Conservation (phyloP, 2,113 vertebrate genomes). For the Thalassarche chlororhynchos region DNA sequence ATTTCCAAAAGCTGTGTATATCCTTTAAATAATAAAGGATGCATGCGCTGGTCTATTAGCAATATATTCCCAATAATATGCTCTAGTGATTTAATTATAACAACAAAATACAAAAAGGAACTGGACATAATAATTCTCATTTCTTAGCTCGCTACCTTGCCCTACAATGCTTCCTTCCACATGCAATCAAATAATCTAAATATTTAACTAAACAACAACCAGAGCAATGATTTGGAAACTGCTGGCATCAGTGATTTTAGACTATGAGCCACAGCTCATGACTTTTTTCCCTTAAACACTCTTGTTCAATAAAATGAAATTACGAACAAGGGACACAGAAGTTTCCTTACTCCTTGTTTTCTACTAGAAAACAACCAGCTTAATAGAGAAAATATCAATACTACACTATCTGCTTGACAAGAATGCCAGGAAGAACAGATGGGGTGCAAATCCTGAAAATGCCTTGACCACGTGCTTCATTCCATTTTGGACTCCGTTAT, state of each 20-base stretch:
- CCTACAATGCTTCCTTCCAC: neutral
- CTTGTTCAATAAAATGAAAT: neutral
- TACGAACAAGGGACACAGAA: neutral
- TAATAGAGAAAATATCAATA: neutral
- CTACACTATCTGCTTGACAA: neutral
- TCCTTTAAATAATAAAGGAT: neutral
- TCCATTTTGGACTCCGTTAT: neutral
- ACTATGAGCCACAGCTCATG: neutral
- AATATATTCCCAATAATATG: neutral
- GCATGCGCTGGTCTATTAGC: neutral
- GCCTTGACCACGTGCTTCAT: neutral
- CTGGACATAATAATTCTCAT: neutral
- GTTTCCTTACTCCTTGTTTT: neutral
- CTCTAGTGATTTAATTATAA: neutral
- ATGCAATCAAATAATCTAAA: neutral
- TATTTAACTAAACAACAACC: neutral
- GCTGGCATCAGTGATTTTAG: neutral
- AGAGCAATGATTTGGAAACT: neutral
- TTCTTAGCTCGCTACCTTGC: neutral
- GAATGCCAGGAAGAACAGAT: neutral
- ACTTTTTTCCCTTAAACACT: neutral
- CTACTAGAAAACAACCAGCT: neutral
- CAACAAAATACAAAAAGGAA: neutral
- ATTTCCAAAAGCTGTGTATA: neutral
- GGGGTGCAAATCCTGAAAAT: neutral